phyloP scores from a whole-genome alignment of 2,797 vertebrate genomes.

The Somateria mollissima region DNA sequence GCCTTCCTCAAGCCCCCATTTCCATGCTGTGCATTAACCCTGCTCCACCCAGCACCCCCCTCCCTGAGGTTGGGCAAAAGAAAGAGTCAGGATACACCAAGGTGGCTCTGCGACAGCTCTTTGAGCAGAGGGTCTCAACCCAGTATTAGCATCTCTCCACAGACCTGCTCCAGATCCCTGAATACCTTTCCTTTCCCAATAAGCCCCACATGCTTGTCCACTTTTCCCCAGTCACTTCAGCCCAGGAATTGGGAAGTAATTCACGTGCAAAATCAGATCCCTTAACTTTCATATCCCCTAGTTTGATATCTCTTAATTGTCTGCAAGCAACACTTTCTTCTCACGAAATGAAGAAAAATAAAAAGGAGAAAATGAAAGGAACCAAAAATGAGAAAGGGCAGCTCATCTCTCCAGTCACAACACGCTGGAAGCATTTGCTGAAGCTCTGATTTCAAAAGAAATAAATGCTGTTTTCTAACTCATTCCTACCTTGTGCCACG shows the following conservation, averaged over 20 bases:
- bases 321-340: not conserved
- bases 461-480: not conserved
- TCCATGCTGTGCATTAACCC: not conserved
- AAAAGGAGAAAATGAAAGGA: not conserved
- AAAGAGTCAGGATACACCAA: not conserved
- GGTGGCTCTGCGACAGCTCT: not conserved
- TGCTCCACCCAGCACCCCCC: not conserved
- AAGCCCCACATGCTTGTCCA: fast-evolving
- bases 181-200: not conserved
- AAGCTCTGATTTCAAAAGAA: conserved; percentile 43
- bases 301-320: not conserved
- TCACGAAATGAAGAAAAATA: not conserved
- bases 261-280: not conserved
- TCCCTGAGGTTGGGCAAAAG: not conserved
- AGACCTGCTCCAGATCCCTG: not conserved
- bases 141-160: not conserved
- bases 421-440: not conserved
- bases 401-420: not conserved
- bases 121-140: not conserved
- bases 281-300: not conserved
- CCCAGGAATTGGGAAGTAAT: not conserved
- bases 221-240: not conserved
- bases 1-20: not conserved
- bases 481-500: not conserved
- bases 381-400: not conserved